Evolutionary conservation across 2,888 invertebrate species (phyloP).

Genomic region (Mesodorylaimus sp.): DNA sequence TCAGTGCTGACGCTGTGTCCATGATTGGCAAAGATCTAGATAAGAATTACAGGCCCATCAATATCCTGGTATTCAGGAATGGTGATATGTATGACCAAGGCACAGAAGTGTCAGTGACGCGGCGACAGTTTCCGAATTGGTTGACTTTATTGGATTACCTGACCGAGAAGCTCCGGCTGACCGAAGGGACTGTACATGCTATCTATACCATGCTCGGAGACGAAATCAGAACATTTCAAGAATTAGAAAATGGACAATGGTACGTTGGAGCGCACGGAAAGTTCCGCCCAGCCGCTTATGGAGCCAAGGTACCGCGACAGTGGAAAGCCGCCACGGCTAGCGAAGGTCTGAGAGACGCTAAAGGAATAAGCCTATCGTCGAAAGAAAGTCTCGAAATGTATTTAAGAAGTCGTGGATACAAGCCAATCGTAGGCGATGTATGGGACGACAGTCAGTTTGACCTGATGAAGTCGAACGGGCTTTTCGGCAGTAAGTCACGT

Average conservation of each 20-base stretch:
- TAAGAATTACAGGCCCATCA: neutral
- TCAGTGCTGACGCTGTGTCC: too few species aligned
- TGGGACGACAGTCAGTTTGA: conserved; percentile 4
- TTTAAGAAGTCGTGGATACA: neutral
- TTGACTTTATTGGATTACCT: neutral
- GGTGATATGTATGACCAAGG: neutral
- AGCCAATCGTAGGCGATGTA: neutral
- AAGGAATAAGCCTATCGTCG: neutral
- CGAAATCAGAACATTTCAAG: neutral
- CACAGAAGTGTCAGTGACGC: neutral
- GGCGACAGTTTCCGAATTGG: neutral
- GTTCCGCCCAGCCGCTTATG: neutral
- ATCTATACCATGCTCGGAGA: neutral
- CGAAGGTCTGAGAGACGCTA: neutral
- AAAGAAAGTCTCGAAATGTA: conserved; percentile 6
- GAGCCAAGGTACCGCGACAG: neutral
- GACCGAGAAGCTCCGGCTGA: neutral
- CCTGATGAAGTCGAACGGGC: too few species aligned
- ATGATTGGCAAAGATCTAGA: neutral
- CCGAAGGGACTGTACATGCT: neutral
- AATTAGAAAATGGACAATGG: neutral
- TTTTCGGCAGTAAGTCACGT: too few species aligned
- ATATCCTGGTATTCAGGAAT: neutral
- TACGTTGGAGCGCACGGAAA: neutral
- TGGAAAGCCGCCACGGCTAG: neutral